These are phyloP conservation scores for Drosophila silvestris DNA, from an alignment of 2,888 invertebrate genomes.

Conservation along the genomic window DNA sequence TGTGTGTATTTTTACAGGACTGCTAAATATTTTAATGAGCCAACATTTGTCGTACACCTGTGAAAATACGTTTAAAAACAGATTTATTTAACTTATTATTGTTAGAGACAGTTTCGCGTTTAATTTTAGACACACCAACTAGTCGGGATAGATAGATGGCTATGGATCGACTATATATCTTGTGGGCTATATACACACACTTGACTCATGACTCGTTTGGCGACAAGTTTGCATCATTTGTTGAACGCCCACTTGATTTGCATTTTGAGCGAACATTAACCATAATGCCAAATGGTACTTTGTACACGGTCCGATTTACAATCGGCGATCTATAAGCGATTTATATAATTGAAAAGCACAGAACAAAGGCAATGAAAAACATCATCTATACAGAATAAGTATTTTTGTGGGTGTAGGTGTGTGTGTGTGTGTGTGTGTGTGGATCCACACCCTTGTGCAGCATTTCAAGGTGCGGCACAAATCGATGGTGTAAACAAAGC, in stretches of 20 bases:
- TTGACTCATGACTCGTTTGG: constrained; percentile 21
- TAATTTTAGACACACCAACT: constrained; percentile 64
- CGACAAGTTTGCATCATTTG: constrained; percentile 33
- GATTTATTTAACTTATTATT: constrained; percentile 66
- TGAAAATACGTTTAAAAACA: constrained; percentile 77
- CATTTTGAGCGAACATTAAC: constrained; percentile 20
- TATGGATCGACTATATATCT: constrained; percentile 4
- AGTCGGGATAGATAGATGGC: constrained; percentile 36
- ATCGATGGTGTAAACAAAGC: constrained; percentile 80
- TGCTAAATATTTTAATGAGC: constrained; percentile 77
- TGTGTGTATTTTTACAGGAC: constrained; percentile 44
- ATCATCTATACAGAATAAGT: not conserved
- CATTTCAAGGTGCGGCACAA: constrained; percentile 72
- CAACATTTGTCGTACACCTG: constrained; percentile 73
- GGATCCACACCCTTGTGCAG: constrained; percentile 34
- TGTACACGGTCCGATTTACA: constrained; percentile 15
- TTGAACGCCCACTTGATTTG: constrained; percentile 48
- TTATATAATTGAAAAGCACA: constrained; percentile 47
- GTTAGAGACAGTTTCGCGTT: constrained; percentile 56
- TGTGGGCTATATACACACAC: constrained; percentile 3
- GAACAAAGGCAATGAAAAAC: constrained; percentile 16
- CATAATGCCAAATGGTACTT: constrained; percentile 37
- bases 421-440: too few relatives aligned
- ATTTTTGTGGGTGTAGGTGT: not conserved
- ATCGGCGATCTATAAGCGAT: constrained; percentile 35